Evolutionary conservation across 2,888 invertebrate genomes (phyloP).

Genomic region (Autographa pulchrina): DNA sequence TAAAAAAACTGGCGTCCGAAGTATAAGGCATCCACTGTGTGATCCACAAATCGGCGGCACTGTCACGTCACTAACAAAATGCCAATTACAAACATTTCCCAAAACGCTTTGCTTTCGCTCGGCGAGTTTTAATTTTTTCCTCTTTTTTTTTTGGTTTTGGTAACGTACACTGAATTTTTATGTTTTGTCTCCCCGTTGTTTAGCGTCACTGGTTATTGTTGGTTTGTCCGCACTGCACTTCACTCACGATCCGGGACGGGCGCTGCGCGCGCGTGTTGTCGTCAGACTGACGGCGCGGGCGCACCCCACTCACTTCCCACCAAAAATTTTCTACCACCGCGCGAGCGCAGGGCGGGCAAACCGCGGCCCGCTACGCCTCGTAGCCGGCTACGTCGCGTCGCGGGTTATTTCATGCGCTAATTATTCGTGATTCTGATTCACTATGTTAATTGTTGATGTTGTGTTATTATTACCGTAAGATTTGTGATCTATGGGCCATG

Average conservation of each 20-base stretch:
- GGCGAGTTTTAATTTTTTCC: slow-evolving; percentile 67
- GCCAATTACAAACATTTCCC: slow-evolving; percentile 87
- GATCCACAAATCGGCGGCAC: slow-evolving; percentile 78
- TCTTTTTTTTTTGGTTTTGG: slow-evolving; percentile 56
- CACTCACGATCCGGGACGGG: slow-evolving; percentile 77
- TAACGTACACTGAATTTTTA: slow-evolving; percentile 80
- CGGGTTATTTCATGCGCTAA: slow-evolving; percentile 56
- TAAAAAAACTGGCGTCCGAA: slow-evolving; percentile 76
- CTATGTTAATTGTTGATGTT: slow-evolving; percentile 56
- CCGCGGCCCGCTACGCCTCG: slow-evolving; percentile 75
- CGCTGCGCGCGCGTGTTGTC: slow-evolving; percentile 81
- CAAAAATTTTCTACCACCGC: slow-evolving; percentile 87
- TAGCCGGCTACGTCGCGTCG: slow-evolving; percentile 42
- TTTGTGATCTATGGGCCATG: slow-evolving; percentile 44
- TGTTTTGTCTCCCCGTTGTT: slow-evolving; percentile 64
- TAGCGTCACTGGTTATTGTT: slow-evolving; percentile 72
- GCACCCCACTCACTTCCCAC: slow-evolving; percentile 89
- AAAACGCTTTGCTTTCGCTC: slow-evolving; percentile 68
- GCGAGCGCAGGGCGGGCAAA: slow-evolving; percentile 70
- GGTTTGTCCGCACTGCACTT: slow-evolving; percentile 71
- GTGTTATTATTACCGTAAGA: slow-evolving; percentile 57
- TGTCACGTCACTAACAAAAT: slow-evolving; percentile 87
- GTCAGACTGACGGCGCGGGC: slow-evolving; percentile 84
- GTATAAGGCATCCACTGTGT: slow-evolving; percentile 77
- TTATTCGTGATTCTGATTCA: slow-evolving; percentile 57